Base-by-base conservation (phyloP, 1,140 invertebrate genomes). In the Temnothorax nylanderi region DNA sequence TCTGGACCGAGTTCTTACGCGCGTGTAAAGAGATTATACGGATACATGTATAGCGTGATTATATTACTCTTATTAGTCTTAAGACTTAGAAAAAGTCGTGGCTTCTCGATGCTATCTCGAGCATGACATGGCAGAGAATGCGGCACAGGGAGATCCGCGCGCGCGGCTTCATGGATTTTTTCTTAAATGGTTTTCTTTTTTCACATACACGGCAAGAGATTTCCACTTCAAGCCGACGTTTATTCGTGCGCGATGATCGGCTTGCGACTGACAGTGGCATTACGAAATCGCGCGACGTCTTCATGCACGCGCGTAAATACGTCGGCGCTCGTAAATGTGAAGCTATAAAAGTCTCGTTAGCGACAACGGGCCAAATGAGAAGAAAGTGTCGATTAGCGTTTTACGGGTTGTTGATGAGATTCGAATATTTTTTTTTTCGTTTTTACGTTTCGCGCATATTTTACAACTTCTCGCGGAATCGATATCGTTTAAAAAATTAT, bases 61-160 rank as follows among this genome's bases (percentile, higher is more conserved):
- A 80, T 54, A 58, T 86, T 86, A 71, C 67, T 71, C 69, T 58
- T 67, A 87, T 72, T 67, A 87, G 62, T 60, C 74, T 75, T 86
- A 80, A 80, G 84, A 86, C 75, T 86, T 80, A 65, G 75, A 86
- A 80, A 69, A 86, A 51, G 26, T 86, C 75, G 78, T 81, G 75
- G 75, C 76, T 80, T 56, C 65, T 86, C 62, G 51, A 80, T 58
- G n/a, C 44, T 37, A 80, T 69, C n/a, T 62, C 60, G 82, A 88
- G 69, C 18, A 4, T 71, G 21, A 67, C 49, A 49, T 71, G 78
- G 34, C 78, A 69, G 64, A 81, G 64, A 54, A 41, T 81, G 49
- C 51, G 65, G 65, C 21, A 41, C n/a, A 26, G 34, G 16, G 47
- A 56, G 16, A 81, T 56, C 49, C 67, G 51, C 11, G 18, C 18